phyloP scores from a whole-genome alignment of 2,888 invertebrate species.

The Cosmia trapezina region DNA sequence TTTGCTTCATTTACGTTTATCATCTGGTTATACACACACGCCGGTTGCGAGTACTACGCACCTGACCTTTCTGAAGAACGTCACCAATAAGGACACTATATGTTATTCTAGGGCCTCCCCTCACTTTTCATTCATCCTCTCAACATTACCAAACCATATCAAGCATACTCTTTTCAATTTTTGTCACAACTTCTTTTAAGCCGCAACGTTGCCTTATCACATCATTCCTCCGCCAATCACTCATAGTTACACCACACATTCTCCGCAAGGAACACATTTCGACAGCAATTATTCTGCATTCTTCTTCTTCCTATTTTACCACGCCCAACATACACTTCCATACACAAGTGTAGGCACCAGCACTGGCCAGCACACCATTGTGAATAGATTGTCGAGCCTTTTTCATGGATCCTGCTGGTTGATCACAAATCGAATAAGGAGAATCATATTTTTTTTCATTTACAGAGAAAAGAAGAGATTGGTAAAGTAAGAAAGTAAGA shows the following conservation, averaged over 20 bases:
- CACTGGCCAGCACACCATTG: neutral
- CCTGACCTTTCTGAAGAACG: neutral
- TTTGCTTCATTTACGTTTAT: neutral
- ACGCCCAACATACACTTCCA: neutral
- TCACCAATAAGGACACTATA: neutral
- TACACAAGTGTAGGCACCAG: neutral
- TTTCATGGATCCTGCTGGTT: neutral
- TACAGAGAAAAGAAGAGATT: slow-evolving; percentile 22
- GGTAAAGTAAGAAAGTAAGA: neutral
- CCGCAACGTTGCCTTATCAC: neutral
- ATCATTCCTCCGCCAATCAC: neutral
- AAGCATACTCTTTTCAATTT: neutral
- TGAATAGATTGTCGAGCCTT: neutral
- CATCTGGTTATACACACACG: too few species aligned
- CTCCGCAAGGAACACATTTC: neutral
- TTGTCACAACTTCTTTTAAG: neutral
- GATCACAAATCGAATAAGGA: neutral
- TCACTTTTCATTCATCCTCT: neutral
- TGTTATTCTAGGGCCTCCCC: neutral
- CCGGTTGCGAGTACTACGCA: too few species aligned
- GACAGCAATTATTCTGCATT: neutral
- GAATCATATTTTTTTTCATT: neutral
- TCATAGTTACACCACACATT: neutral
- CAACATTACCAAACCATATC: neutral
- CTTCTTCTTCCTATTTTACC: neutral